A percentile compares a stretch with the other conserved stretches of the same genome.
phyloP scores from a whole-genome alignment of 2,113 vertebrate genomes.

The Bubo scandiacus region DNA sequence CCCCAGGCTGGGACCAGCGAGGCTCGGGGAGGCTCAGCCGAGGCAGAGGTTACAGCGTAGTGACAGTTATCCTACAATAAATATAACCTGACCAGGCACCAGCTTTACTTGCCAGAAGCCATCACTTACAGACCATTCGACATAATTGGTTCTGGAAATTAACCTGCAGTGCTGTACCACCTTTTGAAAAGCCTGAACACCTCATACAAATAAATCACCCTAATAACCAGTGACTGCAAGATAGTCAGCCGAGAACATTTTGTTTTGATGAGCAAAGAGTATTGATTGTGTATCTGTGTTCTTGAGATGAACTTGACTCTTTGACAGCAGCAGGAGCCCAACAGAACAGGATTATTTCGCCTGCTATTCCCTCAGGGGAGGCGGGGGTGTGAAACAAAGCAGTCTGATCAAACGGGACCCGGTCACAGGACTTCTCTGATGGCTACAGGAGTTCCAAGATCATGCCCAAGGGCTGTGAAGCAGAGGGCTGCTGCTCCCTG shows the following conservation, averaged over 20 bases:
- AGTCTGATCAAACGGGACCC: background rate
- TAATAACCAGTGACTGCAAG: background rate
- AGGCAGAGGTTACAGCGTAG: background rate
- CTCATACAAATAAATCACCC: constrained; percentile 15
- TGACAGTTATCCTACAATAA: background rate
- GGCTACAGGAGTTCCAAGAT: background rate
- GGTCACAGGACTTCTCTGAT: background rate
- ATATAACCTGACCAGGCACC: background rate
- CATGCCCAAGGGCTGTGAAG: background rate
- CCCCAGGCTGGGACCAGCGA: background rate
- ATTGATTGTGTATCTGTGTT: background rate
- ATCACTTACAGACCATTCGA: rapidly evolving
- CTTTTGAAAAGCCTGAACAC: background rate
- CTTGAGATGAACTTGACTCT: constrained; percentile 10
- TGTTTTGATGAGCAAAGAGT: constrained; percentile 11
- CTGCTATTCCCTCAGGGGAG: background rate
- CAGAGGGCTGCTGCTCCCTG: background rate
- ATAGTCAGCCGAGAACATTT: constrained; percentile 15
- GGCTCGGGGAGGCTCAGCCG: no score
- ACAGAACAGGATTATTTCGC: background rate
- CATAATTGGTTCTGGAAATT: background rate
- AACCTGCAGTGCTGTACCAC: background rate
- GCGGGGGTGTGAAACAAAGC: background rate
- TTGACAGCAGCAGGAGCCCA: background rate
- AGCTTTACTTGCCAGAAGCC: background rate